These are phyloP conservation scores for Phthorimaea operculella DNA, from an alignment of 1,140 invertebrate species.

Conservation along the genomic window DNA sequence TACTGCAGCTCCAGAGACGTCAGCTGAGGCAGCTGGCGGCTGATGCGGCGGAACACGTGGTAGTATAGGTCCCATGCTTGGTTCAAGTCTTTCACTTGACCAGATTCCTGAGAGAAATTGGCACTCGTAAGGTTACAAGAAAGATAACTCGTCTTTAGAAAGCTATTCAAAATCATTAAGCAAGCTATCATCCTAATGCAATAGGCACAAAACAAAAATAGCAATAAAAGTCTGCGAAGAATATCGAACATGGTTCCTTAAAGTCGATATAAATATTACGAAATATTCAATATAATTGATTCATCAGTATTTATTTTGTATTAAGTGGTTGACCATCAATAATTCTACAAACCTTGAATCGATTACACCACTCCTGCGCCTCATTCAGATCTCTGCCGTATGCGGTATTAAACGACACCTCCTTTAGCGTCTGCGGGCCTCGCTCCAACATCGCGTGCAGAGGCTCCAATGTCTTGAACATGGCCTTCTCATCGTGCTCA, in stretches of 20 bases:
- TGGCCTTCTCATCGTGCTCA: conserved; percentile 92
- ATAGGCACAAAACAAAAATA: not conserved
- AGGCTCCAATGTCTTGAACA: conserved; percentile 96
- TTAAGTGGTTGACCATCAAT: not conserved
- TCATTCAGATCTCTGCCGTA: conserved; percentile 95
- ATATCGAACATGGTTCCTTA: no score
- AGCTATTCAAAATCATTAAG: not conserved
- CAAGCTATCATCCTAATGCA: not conserved
- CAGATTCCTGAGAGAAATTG: conserved; percentile 68
- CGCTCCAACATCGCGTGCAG: conserved; percentile 93
- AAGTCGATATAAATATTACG: no score
- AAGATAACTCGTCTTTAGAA: not conserved
- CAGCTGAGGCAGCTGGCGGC: conserved; percentile 91
- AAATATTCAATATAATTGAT: not conserved
- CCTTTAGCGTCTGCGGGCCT: conserved; percentile 95
- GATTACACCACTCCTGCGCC: conserved; percentile 93
- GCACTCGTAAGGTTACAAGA: not conserved
- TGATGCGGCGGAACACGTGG: conserved; percentile 96
- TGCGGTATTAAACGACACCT: conserved; percentile 96
- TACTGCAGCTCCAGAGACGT: conserved; percentile 93
- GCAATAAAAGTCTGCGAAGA: no score
- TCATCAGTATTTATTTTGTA: no score
- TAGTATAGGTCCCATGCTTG: conserved; percentile 99
- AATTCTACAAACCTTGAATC: conserved; percentile 75
- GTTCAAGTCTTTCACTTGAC: conserved; percentile 90